Conservation (phyloP, 2,888 invertebrate genomes). For the Hirudinaria manillensis region DNA sequence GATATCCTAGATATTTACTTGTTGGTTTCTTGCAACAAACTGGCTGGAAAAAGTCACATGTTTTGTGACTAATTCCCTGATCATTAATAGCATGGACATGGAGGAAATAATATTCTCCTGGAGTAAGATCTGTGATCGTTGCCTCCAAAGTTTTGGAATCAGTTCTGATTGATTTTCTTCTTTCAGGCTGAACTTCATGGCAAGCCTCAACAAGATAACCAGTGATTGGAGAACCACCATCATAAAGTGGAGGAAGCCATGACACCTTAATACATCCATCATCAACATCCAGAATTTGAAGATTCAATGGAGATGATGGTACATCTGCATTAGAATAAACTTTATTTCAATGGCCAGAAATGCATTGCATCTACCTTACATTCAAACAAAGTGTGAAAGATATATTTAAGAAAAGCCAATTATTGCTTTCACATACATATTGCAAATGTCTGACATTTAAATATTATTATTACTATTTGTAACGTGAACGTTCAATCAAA, state of each 20-base stretch:
- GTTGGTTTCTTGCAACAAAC: conserved; percentile 25
- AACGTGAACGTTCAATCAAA: too few relatives aligned
- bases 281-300: conserved; percentile 44
- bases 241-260: conserved; percentile 71
- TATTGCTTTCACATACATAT: too few relatives aligned
- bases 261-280: conserved; percentile 57
- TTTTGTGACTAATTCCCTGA: conserved; percentile 45
- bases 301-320: conserved; percentile 41
- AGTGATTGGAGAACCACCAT: conserved; percentile 75
- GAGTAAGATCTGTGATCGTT: conserved; percentile 69
- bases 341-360: too few relatives aligned
- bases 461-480: too few relatives aligned
- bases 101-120: conserved; percentile 61
- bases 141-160: conserved; percentile 52
- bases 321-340: conserved; percentile 25
- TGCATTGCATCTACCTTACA: too few relatives aligned
- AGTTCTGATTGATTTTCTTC: conserved; percentile 32
- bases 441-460: too few relatives aligned
- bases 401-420: too few relatives aligned
- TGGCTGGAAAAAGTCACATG: conserved; percentile 26
- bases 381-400: too few relatives aligned
- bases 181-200: conserved; percentile 20
- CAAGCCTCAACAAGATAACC: conserved; percentile 41
- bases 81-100: conserved; percentile 50
- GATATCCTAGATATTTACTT: too few relatives aligned